Base-by-base conservation (phyloP, 1,140 invertebrate species). In the Mactra quadrangularis region DNA sequence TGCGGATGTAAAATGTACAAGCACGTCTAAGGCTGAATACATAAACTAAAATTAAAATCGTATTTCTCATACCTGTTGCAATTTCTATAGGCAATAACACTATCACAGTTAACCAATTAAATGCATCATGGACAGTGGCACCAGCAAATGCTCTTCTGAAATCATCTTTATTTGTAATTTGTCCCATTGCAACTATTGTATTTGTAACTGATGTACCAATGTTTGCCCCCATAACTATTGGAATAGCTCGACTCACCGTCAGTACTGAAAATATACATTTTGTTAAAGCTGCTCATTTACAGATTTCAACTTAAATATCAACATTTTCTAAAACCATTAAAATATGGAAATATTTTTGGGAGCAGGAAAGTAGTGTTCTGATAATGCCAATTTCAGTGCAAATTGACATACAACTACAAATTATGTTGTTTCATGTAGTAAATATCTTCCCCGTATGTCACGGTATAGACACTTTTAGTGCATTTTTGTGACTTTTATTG, bases 161-260 rank as follows among this genome's bases (percentile, higher is more conserved):
- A 84, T 94, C 93, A 35, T 94, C 88, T 45, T 93, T 87, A 75
- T 94, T 91, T 11, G 55, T 45, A 25, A 84, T 70, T 52, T 92
- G 91, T 1, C 84, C 88, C 13, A 95, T 83, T 7, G 94, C 94
- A 9, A 95, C 94, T 17, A 95, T 92, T 3, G 95, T 95, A 85
- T 95, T 95, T 57, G 95, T 95, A 2, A 95, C 93, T 0, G 94
- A 94, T 95, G n/a, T n/a, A n/a, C n/a, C n/a, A n/a, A n/a, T n/a
- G n/a, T n/a, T n/a, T n/a, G n/a, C n/a, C n/a, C n/a, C 95, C 94
- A 95, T 95, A 38, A 95, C 92, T 72, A 95, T 94, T 3, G 94
- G 94, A 41, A 95, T 94, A 1, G 94, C 94, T 25, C 91, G 87
- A n/a, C 90, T 77, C 0, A 95, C 94, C 3, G 91, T 87, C 50